Evolutionary conservation across 23 tunicate species (phyloP).

Genomic region (Trididemnum nubilum): DNA sequence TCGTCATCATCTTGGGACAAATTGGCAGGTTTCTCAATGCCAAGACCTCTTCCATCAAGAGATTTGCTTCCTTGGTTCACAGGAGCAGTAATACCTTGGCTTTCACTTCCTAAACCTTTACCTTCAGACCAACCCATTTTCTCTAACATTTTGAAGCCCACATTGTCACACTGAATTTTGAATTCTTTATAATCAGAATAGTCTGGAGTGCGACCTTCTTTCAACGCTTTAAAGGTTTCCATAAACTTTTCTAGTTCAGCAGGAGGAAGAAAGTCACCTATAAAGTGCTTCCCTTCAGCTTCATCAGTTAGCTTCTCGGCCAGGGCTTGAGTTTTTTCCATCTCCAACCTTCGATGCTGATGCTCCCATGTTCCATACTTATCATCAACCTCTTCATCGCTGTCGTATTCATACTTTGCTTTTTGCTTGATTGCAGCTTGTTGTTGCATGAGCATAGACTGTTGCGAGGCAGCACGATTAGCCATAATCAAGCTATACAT

Average conservation of each 20-base stretch:
- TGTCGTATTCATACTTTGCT: conserved; percentile 82
- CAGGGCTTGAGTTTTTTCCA: conserved; percentile 86
- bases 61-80: conserved; percentile 86
- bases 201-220: conserved; percentile 94
- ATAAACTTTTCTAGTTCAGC: conserved; percentile 88
- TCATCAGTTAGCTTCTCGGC: conserved; percentile 92
- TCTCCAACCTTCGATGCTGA: conserved; percentile 63
- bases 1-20: conserved; percentile 77
- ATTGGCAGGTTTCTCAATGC: conserved; percentile 64
- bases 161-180: conserved; percentile 91
- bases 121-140: conserved; percentile 99
- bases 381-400: conserved; percentile 94
- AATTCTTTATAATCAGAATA: conserved; percentile 94
- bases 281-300: conserved; percentile 82
- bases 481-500: conserved; percentile 96
- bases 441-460: not conserved
- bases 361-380: conserved; percentile 94
- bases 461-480: conserved; percentile 55
- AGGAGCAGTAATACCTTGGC: conserved; percentile 81
- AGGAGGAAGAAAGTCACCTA: conserved; percentile 94
- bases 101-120: conserved; percentile 78
- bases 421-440: conserved; percentile 25
- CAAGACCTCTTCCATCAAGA: conserved; percentile 87
- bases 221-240: conserved; percentile 92
- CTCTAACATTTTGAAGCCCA: conserved; percentile 92